Evolutionary conservation across 2,797 vertebrate genomes (phyloP).

Genomic region (Megalops cyprinoides): DNA sequence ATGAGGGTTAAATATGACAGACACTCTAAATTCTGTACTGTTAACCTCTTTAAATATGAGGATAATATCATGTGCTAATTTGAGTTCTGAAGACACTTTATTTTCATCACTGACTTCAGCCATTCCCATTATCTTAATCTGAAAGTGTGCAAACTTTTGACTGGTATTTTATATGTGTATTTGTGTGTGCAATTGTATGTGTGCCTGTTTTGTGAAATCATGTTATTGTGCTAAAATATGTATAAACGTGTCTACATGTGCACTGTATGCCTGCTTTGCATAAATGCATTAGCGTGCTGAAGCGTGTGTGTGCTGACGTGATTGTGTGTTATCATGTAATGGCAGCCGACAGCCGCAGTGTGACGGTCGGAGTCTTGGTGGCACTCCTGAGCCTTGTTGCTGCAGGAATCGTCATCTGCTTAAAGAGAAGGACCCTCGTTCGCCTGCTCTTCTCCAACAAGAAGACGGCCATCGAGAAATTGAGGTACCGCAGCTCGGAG

Average conservation of each 20-base stretch:
- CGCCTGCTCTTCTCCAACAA: constrained; percentile 81
- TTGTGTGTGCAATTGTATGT: background rate
- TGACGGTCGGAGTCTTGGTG: constrained; percentile 80
- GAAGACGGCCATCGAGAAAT: constrained; percentile 88
- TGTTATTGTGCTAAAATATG: background rate
- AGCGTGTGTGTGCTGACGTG: too few relatives aligned
- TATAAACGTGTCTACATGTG: background rate
- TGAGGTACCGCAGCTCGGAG: constrained; percentile 74
- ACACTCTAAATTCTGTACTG: background rate
- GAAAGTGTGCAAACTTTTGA: background rate
- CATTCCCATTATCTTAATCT: too few relatives aligned
- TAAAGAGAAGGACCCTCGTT: constrained; percentile 86
- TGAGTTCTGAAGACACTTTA: too few relatives aligned
- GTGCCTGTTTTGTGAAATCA: constrained; percentile 1
- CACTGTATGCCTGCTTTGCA: background rate
- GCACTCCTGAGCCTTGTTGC: constrained; percentile 77
- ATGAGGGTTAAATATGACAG: too few relatives aligned
- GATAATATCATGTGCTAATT: too few relatives aligned
- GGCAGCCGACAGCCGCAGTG: constrained; percentile 74
- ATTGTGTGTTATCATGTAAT: constrained; percentile 9
- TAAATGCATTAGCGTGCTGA: too few relatives aligned
- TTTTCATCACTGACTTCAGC: too few relatives aligned
- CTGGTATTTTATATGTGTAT: background rate
- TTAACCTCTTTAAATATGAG: background rate
- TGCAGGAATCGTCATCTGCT: constrained; percentile 76